Evolutionary conservation across 1,140 invertebrate genomes (phyloP).

Genomic region (Pachyrhynchus sulphureomaculatus): DNA sequence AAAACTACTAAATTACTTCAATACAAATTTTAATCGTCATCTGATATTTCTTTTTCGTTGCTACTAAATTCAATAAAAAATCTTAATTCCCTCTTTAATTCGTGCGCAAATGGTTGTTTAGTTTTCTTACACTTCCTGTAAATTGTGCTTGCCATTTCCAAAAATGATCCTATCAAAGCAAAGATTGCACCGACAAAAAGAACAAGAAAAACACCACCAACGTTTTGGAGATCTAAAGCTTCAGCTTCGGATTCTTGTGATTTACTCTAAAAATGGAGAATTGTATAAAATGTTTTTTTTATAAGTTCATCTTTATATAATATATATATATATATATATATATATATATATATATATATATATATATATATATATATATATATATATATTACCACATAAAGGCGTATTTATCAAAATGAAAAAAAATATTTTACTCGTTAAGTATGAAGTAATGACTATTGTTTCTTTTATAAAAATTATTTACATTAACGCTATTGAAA

Average conservation of each 20-base stretch:
- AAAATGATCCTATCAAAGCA: constrained; percentile 51
- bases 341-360: too few species aligned
- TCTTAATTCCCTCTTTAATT: constrained; percentile 70
- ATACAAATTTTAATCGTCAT: not conserved
- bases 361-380: too few species aligned
- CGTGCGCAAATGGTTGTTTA: constrained; percentile 67
- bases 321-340: too few species aligned
- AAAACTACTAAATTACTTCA: not conserved
- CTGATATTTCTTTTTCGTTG: constrained; percentile 30
- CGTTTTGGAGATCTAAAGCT: constrained; percentile 61
- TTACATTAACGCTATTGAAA: too few species aligned
- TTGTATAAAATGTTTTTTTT: too few species aligned
- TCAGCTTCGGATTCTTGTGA: constrained; percentile 43
- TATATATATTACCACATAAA: too few species aligned
- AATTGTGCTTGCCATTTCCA: constrained; percentile 42
- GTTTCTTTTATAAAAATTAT: too few species aligned
- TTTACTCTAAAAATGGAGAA: constrained; percentile 31
- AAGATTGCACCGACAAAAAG: constrained; percentile 57
- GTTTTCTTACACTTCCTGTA: constrained; percentile 31
- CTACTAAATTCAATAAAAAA: constrained; percentile 42
- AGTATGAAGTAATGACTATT: too few species aligned
- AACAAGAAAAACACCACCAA: constrained; percentile 74
- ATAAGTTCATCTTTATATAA: too few species aligned
- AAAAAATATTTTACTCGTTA: too few species aligned
- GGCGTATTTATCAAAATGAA: too few species aligned